Evolutionary conservation across 2,888 invertebrate genomes (phyloP), one percentile per base, ranked within the genome.

Genomic region (Archaeoteleia sp.): DNA sequence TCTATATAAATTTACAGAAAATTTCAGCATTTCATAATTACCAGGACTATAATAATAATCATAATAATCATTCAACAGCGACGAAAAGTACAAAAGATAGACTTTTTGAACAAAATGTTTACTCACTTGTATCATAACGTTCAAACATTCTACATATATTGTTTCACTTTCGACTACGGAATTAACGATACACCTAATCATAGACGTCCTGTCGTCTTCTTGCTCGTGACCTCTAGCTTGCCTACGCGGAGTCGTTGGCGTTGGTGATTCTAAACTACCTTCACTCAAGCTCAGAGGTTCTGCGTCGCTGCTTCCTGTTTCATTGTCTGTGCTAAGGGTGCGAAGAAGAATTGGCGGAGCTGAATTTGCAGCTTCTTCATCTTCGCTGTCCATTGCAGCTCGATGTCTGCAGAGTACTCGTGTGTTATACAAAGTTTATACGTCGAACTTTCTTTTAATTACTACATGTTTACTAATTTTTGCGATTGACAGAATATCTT

Each of bases 121-220:
- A 25, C 54, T 86, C 87, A 94, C 95, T 90, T 94, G 94, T 76
- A 95, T 89, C 89, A 96, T 92, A 70, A 96, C 94, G 78, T 93
- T 93, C 48, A 97, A 88, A 85, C 95, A 95, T 85, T 95, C 95
- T 35, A 96, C 93, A 83, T 96, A 97, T 72, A 94, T 91, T 43
- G 91, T 91, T 87, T 97, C 97, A 83, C 95, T 96, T 78, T 95
- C 95, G 75, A 96, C 92, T 72, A 97, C 95, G 80, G 95, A 95
- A 74, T 91, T 91, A 67, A 96, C 90, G 79, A 97, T 95, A 81
- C 93, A 93, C 78, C 93, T 92, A 78, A 95, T 93, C 92, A 95
- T 95, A 46, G 93, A 91, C 63, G 93, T 90, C 72, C 94, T 90
- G 82, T 94, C 95, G 8, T 92, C 91, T 6, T 92, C 91, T 77